These are phyloP conservation scores for Drosophila asahinai DNA, from an alignment of 1,140 invertebrate species.

Conservation along the genomic window DNA sequence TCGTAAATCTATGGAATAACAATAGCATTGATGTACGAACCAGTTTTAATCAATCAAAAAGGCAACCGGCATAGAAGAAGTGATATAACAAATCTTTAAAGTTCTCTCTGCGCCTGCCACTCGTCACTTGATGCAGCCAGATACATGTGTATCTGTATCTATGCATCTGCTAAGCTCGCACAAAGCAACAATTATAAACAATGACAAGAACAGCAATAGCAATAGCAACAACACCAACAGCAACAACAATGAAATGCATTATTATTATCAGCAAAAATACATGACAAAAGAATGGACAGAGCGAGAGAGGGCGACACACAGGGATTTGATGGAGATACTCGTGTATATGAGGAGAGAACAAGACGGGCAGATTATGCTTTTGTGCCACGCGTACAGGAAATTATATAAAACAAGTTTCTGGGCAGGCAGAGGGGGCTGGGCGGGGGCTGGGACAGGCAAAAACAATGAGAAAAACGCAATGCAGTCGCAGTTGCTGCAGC, in stretches of 20 bases:
- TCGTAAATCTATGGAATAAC: not conserved
- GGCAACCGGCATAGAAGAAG: constrained; percentile 18
- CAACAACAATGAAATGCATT: constrained; percentile 72
- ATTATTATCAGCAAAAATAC: constrained; percentile 80
- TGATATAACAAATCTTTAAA: constrained; percentile 25
- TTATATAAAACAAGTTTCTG: constrained; percentile 79
- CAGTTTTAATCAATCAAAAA: constrained; percentile 68
- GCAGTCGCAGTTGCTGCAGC: constrained; percentile 62
- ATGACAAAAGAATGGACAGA: constrained; percentile 68
- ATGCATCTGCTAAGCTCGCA: constrained; percentile 53
- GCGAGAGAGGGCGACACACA: constrained; percentile 11
- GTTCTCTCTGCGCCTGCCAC: constrained; percentile 20
- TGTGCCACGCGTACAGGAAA: constrained; percentile 80
- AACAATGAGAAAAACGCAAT: constrained; percentile 77
- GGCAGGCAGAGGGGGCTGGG: not conserved
- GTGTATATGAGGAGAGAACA: constrained; percentile 13
- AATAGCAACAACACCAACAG: constrained; percentile 29
- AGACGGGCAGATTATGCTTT: constrained; percentile 66
- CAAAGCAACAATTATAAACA: constrained; percentile 75
- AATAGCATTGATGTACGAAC: not conserved
- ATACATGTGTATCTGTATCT: constrained; percentile 62
- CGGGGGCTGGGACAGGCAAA: constrained; percentile 32
- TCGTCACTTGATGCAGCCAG: constrained; percentile 25
- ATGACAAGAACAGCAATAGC: constrained; percentile 56
- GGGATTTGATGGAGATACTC: constrained; percentile 16